phyloP scores from a whole-genome alignment of 2,113 vertebrate genomes.

The Gnathonemus echidnorhynchus region DNA sequence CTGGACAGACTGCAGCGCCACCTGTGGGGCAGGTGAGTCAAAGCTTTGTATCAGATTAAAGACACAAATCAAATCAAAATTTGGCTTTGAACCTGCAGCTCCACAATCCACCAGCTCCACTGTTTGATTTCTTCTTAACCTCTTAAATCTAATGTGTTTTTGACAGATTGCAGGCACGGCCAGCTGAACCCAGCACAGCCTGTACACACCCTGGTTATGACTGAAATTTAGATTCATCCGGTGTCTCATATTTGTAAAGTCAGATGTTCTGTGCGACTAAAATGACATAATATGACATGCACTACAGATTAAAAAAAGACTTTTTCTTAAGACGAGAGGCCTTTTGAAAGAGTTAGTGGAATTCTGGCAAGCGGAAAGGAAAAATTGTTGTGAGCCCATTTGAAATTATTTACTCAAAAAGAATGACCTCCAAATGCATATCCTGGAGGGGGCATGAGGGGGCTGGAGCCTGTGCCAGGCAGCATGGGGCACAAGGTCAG shows the following conservation, averaged over 20 bases:
- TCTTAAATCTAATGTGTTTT: not conserved
- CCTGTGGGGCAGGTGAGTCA: slow-evolving; percentile 78
- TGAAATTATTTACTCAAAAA: not conserved
- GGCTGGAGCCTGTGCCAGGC: not conserved
- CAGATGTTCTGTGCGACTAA: not conserved
- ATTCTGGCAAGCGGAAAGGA: not conserved
- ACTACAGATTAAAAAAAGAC: not conserved
- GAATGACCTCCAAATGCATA: not conserved
- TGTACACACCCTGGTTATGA: not conserved
- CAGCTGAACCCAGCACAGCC: not conserved
- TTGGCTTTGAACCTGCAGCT: not conserved
- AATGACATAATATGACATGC: not conserved
- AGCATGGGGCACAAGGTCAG: not conserved
- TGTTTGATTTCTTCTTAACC: not conserved
- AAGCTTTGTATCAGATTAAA: not conserved
- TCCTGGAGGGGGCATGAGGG: not conserved
- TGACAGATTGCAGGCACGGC: not conserved
- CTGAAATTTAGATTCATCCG: not conserved
- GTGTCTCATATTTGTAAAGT: not conserved
- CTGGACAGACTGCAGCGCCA: slow-evolving; percentile 87
- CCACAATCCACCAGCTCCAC: not conserved
- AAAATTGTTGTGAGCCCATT: not conserved
- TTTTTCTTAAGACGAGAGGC: not conserved
- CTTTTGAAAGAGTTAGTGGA: not conserved
- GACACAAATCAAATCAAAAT: not conserved